phyloP scores from a whole-genome alignment of 2,797 vertebrate genomes.

The Xenentodon cancila region DNA sequence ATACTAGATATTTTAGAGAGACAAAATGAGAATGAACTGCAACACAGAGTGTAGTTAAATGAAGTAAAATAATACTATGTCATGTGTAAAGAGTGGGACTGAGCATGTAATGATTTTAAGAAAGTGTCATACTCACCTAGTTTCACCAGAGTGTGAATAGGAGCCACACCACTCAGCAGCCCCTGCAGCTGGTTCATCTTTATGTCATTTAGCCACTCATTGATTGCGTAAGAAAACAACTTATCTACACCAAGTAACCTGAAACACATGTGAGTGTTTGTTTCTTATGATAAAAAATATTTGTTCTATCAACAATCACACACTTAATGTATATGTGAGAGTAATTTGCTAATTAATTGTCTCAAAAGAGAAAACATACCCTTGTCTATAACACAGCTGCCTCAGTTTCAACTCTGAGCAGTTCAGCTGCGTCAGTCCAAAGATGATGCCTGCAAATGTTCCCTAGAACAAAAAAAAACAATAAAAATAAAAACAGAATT shows the following conservation, averaged over 20 bases:
- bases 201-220: conserved; percentile 97
- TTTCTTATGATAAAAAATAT: neutral
- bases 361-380: conserved; percentile 77
- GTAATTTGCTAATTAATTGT: neutral
- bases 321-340: neutral
- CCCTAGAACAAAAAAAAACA: conserved; percentile 84
- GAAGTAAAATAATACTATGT: no score
- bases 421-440: conserved; percentile 95
- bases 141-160: conserved; percentile 97
- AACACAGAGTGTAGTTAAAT: no score
- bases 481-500: conserved; percentile 7
- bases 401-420: conserved; percentile 96
- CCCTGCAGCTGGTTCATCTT: conserved; percentile 98
- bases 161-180: conserved; percentile 95
- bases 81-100: no score
- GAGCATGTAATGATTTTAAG: neutral
- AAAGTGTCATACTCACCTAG: conserved; percentile 84
- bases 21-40: no score
- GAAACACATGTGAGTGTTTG: conserved; percentile 43
- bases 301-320: neutral
- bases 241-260: conserved; percentile 97
- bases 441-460: conserved; percentile 95
- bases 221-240: conserved; percentile 93
- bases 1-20: no score
- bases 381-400: conserved; percentile 94